phyloP scores from a whole-genome alignment of 2,888 invertebrate species.

The Hydraecia micacea region DNA sequence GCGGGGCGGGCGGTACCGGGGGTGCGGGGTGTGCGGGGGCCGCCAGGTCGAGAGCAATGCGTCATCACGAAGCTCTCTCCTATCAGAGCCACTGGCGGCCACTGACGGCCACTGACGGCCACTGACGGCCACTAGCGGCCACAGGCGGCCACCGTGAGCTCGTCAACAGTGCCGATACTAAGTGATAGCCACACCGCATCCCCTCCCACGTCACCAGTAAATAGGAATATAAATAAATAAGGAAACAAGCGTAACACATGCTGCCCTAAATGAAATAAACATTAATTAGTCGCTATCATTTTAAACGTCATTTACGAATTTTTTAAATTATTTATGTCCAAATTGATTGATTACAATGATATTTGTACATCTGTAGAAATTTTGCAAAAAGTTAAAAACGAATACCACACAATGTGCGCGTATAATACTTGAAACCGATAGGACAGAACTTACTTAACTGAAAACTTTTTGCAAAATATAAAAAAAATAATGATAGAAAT shows the following conservation, averaged over 20 bases:
- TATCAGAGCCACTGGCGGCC: conserved; percentile 18
- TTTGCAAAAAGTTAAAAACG: conserved; percentile 60
- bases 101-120: conserved; percentile 23
- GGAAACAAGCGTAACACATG: conserved; percentile 85
- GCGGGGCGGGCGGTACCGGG: conserved; percentile 80
- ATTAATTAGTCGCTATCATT: conserved; percentile 54
- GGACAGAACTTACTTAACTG: conserved; percentile 2
- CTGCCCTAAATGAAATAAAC: conserved; percentile 80
- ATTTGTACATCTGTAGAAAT: conserved; percentile 52
- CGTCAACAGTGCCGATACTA: conserved; percentile 41
- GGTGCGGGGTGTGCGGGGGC: conserved; percentile 72
- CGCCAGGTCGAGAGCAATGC: conserved; percentile 41
- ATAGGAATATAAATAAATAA: conserved; percentile 81
- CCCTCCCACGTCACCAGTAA: conserved; percentile 80
- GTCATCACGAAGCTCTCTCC: conserved; percentile 40
- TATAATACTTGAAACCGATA: background rate
- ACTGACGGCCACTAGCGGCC: background rate
- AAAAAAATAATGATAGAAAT: conserved; percentile 53
- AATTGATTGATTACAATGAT: conserved; percentile 49
- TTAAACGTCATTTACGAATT: conserved; percentile 34
- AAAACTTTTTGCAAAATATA: conserved; percentile 64
- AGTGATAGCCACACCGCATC: conserved; percentile 70
- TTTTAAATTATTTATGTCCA: conserved; percentile 41
- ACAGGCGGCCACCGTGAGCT: conserved; percentile 24
- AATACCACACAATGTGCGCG: conserved; percentile 8